phyloP scores from a whole-genome alignment of 2,113 vertebrate species.

The Ondatra zibethicus region DNA sequence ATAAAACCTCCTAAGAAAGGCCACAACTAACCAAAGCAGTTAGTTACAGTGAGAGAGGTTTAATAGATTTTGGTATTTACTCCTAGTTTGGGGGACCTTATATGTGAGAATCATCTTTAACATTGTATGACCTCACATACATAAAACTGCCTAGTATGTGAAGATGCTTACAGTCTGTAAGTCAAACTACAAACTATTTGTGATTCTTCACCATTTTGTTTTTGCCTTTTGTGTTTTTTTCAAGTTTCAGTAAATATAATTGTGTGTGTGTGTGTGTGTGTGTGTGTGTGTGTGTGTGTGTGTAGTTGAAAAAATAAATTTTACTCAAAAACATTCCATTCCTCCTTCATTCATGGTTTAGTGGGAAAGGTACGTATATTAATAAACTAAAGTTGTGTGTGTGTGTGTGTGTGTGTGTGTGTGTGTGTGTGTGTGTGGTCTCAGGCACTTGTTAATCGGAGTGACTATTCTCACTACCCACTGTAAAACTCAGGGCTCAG shows the following conservation, averaged over 20 bases:
- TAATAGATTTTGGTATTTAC: background rate
- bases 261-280: background rate
- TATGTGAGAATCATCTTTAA: background rate
- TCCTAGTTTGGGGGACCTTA: background rate
- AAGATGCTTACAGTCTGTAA: background rate
- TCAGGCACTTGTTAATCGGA: background rate
- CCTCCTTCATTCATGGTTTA: background rate
- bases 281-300: background rate
- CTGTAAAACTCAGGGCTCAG: background rate
- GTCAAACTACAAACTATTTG: background rate
- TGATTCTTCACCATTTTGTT: background rate
- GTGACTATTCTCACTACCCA: background rate
- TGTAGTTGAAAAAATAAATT: background rate
- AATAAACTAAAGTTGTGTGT: slow-evolving; percentile 5
- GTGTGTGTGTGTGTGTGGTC: background rate
- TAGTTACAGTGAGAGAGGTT: background rate
- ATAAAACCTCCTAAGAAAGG: background rate
- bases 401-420: background rate
- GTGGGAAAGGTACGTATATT: background rate
- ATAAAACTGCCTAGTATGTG: background rate
- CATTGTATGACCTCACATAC: background rate
- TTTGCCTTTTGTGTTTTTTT: background rate
- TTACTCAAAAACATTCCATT: slow-evolving; percentile 1
- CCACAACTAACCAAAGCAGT: background rate
- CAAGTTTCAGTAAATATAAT: background rate